Evolutionary conservation across 2,888 invertebrate genomes (phyloP), one percentile per base, ranked within the genome.

Genomic region (Ophion ventricosus): DNA sequence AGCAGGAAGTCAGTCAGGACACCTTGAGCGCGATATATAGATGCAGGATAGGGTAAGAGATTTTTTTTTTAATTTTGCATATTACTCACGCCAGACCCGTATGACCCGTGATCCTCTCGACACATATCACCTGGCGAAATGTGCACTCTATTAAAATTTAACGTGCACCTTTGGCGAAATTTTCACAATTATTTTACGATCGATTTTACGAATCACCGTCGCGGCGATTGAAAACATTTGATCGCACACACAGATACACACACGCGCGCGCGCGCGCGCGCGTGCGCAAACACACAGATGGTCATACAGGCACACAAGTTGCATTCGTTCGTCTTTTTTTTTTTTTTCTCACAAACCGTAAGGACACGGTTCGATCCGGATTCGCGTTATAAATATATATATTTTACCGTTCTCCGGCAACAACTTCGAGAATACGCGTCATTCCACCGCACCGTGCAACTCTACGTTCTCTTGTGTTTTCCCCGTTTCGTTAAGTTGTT

Each of bases 321-420:
- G 61, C 49, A 63, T 74, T 63, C 43, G 61, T 66, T 2, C n/a
- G 20, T 66, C 1, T 0, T 23, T 67, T 67, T 23, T 49, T 54
- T 54, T 54, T 29, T 54, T 0, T 54, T 40, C 26, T 25, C 66
- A 40, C 75, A 29, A 66, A 66, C 75, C 64, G 54, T n/a, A 8
- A 11, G 17, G 10, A 72, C 40, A 43, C 35, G 61, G 40, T 57
- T 76, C 67, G 59, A 67, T 69, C 69, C 61, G 74, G 67, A 43
- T 59, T 67, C 26, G 20, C 35, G 67, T 43, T 25, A 29, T 59
- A 73, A 80, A 79, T 73, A 80, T 72, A n/a, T 54, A 20, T 77
- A 72, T 49, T 84, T 81, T 75, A 83, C 80, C 85, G 85, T 83
- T 80, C 75, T 63, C 66, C 85, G 84, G 56, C 77, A 54, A 59